These are phyloP conservation scores for Lycaena phlaeas DNA, from an alignment of 2,888 invertebrate species.

Conservation along the genomic window DNA sequence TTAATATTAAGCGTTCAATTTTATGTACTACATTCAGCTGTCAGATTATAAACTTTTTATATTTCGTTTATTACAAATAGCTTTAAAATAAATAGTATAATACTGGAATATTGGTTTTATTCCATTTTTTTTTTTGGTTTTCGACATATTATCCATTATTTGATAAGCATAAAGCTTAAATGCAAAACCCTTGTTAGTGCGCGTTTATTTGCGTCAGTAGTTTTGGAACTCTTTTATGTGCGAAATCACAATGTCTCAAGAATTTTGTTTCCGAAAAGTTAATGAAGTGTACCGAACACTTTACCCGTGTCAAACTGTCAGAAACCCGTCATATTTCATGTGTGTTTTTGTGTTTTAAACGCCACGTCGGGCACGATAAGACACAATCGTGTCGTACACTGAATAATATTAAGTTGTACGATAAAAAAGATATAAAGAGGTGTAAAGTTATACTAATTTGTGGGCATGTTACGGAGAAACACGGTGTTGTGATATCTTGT, in stretches of 20 bases:
- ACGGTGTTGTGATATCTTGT: constrained; percentile 63
- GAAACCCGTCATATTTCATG: constrained; percentile 58
- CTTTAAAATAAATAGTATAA: too few species aligned
- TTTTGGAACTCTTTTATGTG: constrained; percentile 9
- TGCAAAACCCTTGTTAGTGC: too few species aligned
- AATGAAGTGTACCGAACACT: constrained; percentile 60
- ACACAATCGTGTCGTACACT: constrained; percentile 12
- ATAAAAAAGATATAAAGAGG: constrained; percentile 48
- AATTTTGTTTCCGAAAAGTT: constrained; percentile 43
- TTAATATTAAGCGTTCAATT: too few species aligned
- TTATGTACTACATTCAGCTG: too few species aligned
- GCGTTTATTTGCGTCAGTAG: too few species aligned
- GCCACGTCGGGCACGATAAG: constrained; percentile 45
- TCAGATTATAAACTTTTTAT: too few species aligned
- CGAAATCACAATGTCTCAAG: constrained; percentile 22
- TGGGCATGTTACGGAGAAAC: constrained; percentile 55
- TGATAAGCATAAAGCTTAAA: too few species aligned
- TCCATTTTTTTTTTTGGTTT: too few species aligned
- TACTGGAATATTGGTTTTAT: too few species aligned
- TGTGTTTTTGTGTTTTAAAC: constrained; percentile 41
- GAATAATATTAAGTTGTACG: constrained; percentile 26
- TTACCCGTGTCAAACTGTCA: constrained; percentile 66
- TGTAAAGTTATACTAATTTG: constrained; percentile 65
- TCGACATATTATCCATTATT: too few species aligned
- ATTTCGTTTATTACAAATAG: too few species aligned